Conservation (phyloP, 2,888 invertebrate genomes). For the Microchrysa polita region DNA sequence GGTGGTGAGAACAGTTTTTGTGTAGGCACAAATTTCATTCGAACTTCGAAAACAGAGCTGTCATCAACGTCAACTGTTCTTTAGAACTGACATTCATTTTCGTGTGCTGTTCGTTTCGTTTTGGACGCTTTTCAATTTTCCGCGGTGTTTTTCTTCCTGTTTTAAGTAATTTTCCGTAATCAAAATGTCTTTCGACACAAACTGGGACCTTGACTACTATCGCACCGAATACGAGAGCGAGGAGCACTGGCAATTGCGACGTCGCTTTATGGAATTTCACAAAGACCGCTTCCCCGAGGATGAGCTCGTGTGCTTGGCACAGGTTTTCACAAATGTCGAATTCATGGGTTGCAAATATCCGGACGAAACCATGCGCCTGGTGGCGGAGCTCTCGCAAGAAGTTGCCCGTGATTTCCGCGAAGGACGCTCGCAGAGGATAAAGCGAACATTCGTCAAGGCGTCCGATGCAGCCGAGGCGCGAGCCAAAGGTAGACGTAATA, state of each 20-base stretch:
- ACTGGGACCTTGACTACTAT: conserved; percentile 81
- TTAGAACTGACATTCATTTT: too few species aligned
- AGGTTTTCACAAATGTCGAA: conserved; percentile 90
- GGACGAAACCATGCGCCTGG: conserved; percentile 79
- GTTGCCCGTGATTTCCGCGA: conserved; percentile 78
- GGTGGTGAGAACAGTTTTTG: too few species aligned
- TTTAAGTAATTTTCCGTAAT: not conserved
- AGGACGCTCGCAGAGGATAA: conserved; percentile 69
- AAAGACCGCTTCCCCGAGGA: conserved; percentile 80
- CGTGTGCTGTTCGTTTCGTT: too few species aligned
- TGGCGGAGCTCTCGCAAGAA: conserved; percentile 77
- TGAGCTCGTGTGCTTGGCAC: conserved; percentile 85
- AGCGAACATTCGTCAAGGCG: conserved; percentile 80
- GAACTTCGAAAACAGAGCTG: too few species aligned
- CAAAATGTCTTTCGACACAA: conserved; percentile 52
- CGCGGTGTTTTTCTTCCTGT: too few species aligned
- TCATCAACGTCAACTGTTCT: too few species aligned
- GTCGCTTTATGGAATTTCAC: conserved; percentile 81
- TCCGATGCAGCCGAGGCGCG: conserved; percentile 82
- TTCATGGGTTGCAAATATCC: conserved; percentile 76
- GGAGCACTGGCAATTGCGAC: conserved; percentile 89
- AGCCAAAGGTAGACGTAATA: conserved; percentile 71
- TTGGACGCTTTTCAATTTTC: too few species aligned
- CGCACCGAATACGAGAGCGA: conserved; percentile 85
- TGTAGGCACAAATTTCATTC: too few species aligned